Evolutionary conservation across 2,113 vertebrate species (phyloP).

Genomic region (Haemorhous mexicanus): DNA sequence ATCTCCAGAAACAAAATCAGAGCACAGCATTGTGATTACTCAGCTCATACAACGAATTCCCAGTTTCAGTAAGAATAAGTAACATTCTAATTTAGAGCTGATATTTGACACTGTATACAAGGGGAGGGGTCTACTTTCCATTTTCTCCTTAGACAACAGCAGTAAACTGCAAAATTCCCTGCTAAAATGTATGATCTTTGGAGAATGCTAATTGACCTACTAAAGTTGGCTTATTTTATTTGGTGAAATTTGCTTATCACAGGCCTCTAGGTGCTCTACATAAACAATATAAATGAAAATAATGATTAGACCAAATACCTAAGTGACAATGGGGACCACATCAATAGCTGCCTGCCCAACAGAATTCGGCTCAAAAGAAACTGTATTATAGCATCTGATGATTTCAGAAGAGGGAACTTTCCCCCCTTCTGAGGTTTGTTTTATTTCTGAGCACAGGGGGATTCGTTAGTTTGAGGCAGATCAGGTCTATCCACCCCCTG

Average conservation of each 20-base stretch:
- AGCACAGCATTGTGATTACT: conserved; percentile 56
- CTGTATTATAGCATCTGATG: conserved; percentile 22
- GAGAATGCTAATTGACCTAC: conserved; percentile 65
- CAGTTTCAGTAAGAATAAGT: conserved; percentile 57
- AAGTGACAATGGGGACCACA: conserved; percentile 56
- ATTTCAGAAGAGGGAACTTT: neutral
- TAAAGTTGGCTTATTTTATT: conserved; percentile 63
- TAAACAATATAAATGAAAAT: conserved; percentile 66
- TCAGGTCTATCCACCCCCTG: neutral
- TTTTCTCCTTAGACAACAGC: conserved; percentile 30
- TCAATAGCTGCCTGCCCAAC: conserved; percentile 51
- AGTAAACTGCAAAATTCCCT: conserved; percentile 13
- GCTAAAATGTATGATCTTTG: conserved; percentile 54
- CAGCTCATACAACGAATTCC: conserved; percentile 43
- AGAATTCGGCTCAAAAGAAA: neutral
- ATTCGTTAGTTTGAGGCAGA: conserved; percentile 54
- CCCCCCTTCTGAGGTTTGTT: neutral
- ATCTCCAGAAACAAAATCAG: conserved; percentile 59
- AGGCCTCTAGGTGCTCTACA: conserved; percentile 59
- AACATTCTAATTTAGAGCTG: conserved; percentile 46
- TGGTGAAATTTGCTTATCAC: conserved; percentile 58
- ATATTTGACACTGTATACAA: conserved; percentile 13
- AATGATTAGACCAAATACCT: conserved; percentile 65
- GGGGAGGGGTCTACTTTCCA: conserved; percentile 14
- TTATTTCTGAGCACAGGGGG: conserved; percentile 31